These are phyloP conservation scores for Chaitophorus viminalis DNA, from an alignment of 2,888 invertebrate species.

Conservation along the genomic window DNA sequence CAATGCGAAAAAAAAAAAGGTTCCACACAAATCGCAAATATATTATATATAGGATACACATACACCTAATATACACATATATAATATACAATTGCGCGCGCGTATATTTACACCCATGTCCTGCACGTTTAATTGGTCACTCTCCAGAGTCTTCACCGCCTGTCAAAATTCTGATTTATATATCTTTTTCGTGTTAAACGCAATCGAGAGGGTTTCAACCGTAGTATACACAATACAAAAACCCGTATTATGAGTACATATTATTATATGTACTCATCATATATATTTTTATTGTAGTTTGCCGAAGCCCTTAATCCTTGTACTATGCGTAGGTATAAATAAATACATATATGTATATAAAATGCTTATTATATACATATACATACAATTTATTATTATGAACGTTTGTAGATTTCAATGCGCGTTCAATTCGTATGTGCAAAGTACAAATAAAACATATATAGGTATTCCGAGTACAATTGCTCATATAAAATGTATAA, in stretches of 20 bases:
- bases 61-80: neutral
- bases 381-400: too few species aligned
- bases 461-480: too few species aligned
- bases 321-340: neutral
- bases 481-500: too few species aligned
- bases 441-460: too few species aligned
- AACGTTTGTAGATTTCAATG: too few species aligned
- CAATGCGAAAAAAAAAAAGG: slow-evolving; percentile 39
- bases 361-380: too few species aligned
- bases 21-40: slow-evolving; percentile 16
- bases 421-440: too few species aligned
- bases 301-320: slow-evolving; percentile 1
- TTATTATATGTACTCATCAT: neutral
- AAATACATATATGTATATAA: too few species aligned
- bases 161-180: slow-evolving; percentile 38
- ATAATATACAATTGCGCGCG: neutral
- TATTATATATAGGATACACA: neutral
- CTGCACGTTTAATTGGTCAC: slow-evolving; percentile 25
- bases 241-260: neutral
- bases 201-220: slow-evolving; percentile 50
- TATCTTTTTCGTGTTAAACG: slow-evolving; percentile 40
- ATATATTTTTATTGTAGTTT: neutral
- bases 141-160: slow-evolving; percentile 1
- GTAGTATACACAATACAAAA: neutral
- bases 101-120: slow-evolving; percentile 3